These are phyloP conservation scores for Vollenhovia emeryi DNA, from an alignment of 1,140 invertebrate genomes.

Conservation along the genomic window DNA sequence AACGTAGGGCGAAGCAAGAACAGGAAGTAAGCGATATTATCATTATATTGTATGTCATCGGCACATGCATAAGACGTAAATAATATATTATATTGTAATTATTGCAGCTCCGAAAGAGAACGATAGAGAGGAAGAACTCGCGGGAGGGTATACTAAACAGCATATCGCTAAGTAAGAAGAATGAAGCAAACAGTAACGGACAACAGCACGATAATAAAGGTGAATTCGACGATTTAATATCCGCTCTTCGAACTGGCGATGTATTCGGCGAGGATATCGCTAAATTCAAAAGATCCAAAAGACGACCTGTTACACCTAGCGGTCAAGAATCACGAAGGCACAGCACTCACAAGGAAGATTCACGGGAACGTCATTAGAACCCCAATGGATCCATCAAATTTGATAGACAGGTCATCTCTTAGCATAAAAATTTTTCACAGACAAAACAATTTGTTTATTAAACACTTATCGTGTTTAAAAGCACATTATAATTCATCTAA, in stretches of 20 bases:
- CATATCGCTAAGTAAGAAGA: conserved; percentile 84
- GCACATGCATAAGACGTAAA: neutral
- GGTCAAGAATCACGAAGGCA: conserved; percentile 87
- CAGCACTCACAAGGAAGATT: conserved; percentile 89
- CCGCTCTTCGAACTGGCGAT: conserved; percentile 97
- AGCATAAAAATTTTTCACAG: neutral
- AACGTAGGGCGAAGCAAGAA: conserved; percentile 95
- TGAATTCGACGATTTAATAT: conserved; percentile 99
- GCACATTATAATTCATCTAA: conserved; percentile 7
- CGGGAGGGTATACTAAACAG: conserved; percentile 89
- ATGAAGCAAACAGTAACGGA: conserved; percentile 85
- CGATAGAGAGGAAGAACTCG: conserved; percentile 93
- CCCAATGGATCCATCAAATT: neutral
- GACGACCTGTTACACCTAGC: conserved; percentile 87
- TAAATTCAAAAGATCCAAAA: conserved; percentile 93
- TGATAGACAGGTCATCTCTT: neutral
- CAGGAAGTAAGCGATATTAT: conserved; percentile 90
- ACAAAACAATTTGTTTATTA: conserved; percentile 10
- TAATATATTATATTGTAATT: neutral
- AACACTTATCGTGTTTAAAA: neutral
- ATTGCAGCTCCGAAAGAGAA: conserved; percentile 91
- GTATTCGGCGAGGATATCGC: conserved; percentile 99
- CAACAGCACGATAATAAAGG: conserved; percentile 89
- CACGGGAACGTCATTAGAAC: conserved; percentile 87
- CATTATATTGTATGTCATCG: neutral